Evolutionary conservation across 2,888 invertebrate genomes (phyloP), one percentile per base, ranked within the genome.

Genomic region (Daptonema setosum): DNA sequence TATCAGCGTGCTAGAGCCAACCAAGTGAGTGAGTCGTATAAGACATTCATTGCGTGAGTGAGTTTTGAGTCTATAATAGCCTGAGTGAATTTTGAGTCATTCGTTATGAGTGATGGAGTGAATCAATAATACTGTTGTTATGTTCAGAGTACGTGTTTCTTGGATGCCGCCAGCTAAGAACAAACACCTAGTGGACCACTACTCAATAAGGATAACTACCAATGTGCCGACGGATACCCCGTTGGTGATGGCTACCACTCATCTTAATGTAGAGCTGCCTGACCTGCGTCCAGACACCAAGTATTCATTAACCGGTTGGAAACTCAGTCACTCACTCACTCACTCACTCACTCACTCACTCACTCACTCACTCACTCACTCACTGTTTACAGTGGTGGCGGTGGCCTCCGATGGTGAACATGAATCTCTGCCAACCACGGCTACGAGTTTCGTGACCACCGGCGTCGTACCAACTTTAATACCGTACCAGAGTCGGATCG

Each of bases 301-400:
- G 1, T 64, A 64, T 30, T 41, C 54, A 0, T 56, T 59, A 3
- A 58, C 58, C 52, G n/a, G n/a, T n/a, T n/a, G n/a, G n/a, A n/a
- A n/a, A n/a, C n/a, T n/a, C n/a, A n/a, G n/a, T n/a, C n/a, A n/a
- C n/a, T n/a, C n/a, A n/a, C n/a, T n/a, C n/a, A n/a, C n/a, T n/a
- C n/a, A n/a, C n/a, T n/a, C n/a, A n/a, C n/a, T n/a, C n/a, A n/a
- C n/a, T n/a, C n/a, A n/a, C n/a, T n/a, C n/a, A n/a, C n/a, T n/a
- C n/a, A n/a, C n/a, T n/a, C n/a, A n/a, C n/a, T n/a, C n/a, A n/a
- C n/a, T n/a, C n/a, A n/a, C n/a, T n/a, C n/a, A n/a, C n/a, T n/a
- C n/a, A n/a, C n/a, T n/a, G n/a, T n/a, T n/a, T n/a, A n/a, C n/a
- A n/a, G 60, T 63, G 0, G 57, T 61, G n/a, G 60, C 64, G 11